These are phyloP conservation scores for Chymomyza costata DNA, from an alignment of 1,140 invertebrate species.

Conservation along the genomic window DNA sequence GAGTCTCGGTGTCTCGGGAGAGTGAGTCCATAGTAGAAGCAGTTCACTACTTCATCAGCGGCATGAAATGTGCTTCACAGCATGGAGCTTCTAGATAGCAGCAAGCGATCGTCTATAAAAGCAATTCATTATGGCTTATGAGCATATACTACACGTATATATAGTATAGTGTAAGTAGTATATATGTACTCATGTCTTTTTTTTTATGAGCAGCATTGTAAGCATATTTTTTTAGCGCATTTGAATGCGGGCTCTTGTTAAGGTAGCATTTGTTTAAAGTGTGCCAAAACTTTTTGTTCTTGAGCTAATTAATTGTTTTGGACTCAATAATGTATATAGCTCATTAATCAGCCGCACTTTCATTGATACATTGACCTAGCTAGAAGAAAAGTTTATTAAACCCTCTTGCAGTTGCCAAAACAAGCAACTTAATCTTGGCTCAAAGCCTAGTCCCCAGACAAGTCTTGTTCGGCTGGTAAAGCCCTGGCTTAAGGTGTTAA, in stretches of 20 bases:
- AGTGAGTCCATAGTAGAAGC: no score
- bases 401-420: not conserved
- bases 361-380: no score
- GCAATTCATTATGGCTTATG: constrained; percentile 65
- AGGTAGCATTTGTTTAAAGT: constrained; percentile 44
- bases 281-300: constrained; percentile 39
- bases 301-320: constrained; percentile 63
- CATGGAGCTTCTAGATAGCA: constrained; percentile 33
- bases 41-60: constrained; percentile 69
- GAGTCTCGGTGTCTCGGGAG: no score
- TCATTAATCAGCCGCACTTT: constrained; percentile 41
- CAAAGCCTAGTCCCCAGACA: constrained; percentile 10
- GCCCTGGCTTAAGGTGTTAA: constrained; percentile 59
- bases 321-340: constrained; percentile 29
- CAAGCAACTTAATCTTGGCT: not conserved
- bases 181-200: not conserved
- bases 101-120: constrained; percentile 54
- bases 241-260: constrained; percentile 48
- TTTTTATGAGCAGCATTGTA: constrained; percentile 11
- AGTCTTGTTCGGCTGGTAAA: constrained; percentile 38
- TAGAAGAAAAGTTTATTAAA: not conserved
- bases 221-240: constrained; percentile 32
- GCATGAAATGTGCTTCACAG: no score
- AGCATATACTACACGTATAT: constrained; percentile 13
- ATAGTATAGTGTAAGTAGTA: not conserved